Base-by-base conservation (phyloP, 2,113 vertebrate genomes). In the Cololabis saira region DNA sequence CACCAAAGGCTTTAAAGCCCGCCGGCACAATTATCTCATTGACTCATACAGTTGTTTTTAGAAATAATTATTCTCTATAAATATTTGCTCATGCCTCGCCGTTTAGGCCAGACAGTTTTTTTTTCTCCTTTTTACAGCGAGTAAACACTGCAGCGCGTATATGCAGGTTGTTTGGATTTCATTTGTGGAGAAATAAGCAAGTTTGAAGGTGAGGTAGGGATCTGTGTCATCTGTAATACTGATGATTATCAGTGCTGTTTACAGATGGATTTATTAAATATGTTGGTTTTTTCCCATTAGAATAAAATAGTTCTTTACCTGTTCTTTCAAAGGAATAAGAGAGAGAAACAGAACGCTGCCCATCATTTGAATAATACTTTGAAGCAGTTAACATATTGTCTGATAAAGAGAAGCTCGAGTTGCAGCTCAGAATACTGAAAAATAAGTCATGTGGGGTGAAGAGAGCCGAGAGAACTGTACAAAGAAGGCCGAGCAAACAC, bases 11-110 rank as follows among this genome's bases (percentile, higher is more conserved):
- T 55, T 61, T 79, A 48, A 65, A 74, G 40, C 69, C 71, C 2
- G 30, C 61, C 42, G 45, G 70, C 53, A 45, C 30, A 22, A 48
- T 70, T 66, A 74, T 82, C 72, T 76, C 68, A 60, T 42, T 60
- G 47, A 49, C 44, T 56, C 60, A 57, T 63, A 2, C 24, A 62
- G 49, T 61, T 68, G 75, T 82, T 74, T 71, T 58, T 59, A 43
- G 55, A 77, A 58, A 83, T 73, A 43, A 80, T 84, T 67, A 67
- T 66, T 59, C 37, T 76, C 19, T 47, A 74, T 61, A 80, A 84
- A 81, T 74, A 78, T 61, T 59, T 74, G 42, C 43, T 41, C 24
- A 5, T 71, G 73, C 85, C 78, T 87, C 67, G 74, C 55, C 40
- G 53, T 56, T 16, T 19, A 10, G 61, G 48, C 42, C 45, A 24